Evolutionary conservation across 2,888 invertebrate species (phyloP), one percentile per base, ranked within the genome.

Genomic region (Magallana nippona): DNA sequence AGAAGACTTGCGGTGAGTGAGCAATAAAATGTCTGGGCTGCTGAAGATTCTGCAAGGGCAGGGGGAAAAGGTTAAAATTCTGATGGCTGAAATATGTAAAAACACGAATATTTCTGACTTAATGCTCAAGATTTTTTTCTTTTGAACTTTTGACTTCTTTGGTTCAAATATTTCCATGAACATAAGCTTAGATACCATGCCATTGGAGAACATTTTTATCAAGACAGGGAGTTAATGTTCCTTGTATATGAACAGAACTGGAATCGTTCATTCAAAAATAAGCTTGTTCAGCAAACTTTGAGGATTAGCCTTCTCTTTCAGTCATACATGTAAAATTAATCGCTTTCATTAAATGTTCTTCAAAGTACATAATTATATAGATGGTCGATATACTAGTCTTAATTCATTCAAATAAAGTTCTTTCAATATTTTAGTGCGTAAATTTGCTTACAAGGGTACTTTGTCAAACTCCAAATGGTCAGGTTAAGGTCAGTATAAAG

Each of bases 131-230:
- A 27, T 15, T 27, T 71, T 15, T 71, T 71, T 27, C 27, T 22
- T 71, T 22, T 71, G 71, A 71, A 71, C 71, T 71, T 71, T 71
- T 71, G 71, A 71, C 71, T 71, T 22, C 22, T 27, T 13, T 71
- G 71, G 71, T 71, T 71, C 71, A 71, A 13, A 71, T 71, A 32
- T 15, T 71, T 71, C 71, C 27, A 32, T 32, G 71, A 71, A 63
- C 63, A 63, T 11, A 2, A 22, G 22, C 8, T 27, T 11, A 32
- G 15, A 13, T 13, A 19, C 32, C 27, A 11, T 11, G 1, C 2
- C 32, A n/a, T 13, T 1, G 19, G 63, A 19, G 22, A 11, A 11
- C 15, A 22, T 58, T 32, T 32, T 13, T 60, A 71, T 71, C 22
- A 27, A 27, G 71, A 71, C 71, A 44, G 32, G 13, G 71, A 71